Evolutionary conservation across 2,888 invertebrate genomes (phyloP).

Genomic region (Odiellus spinosus): DNA sequence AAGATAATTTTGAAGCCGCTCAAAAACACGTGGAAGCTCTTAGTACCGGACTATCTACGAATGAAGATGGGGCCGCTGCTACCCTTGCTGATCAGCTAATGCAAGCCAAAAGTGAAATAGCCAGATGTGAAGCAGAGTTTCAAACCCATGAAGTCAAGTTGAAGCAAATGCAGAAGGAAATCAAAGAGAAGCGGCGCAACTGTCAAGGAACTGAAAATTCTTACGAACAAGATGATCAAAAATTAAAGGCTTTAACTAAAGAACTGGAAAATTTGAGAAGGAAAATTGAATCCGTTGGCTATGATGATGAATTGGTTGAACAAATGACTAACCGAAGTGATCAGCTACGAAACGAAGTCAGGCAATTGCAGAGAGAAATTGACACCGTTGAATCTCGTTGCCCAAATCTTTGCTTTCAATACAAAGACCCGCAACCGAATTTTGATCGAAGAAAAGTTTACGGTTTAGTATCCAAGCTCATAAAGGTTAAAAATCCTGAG

Average conservation of each 20-base stretch:
- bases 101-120: conserved; percentile 52
- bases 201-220: conserved; percentile 34
- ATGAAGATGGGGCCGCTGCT: conserved; percentile 54
- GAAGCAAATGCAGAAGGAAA: conserved; percentile 42
- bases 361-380: no score
- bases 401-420: conserved; percentile 41
- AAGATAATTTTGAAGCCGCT: conserved; percentile 49
- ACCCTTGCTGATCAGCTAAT: conserved; percentile 81
- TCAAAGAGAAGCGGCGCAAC: conserved; percentile 49
- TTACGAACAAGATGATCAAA: conserved; percentile 14
- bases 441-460: conserved; percentile 48
- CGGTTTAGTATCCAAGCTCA: conserved; percentile 63
- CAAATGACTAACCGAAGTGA: no score
- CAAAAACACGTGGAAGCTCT: conserved; percentile 69
- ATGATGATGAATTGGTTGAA: no score
- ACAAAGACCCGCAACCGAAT: conserved; percentile 56
- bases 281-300: no score
- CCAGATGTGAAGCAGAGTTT: conserved; percentile 58
- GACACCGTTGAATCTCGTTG: conserved; percentile 7
- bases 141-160: conserved; percentile 61
- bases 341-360: no score
- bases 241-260: conserved; percentile 20
- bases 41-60: conserved; percentile 61
- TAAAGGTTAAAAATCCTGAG: conserved; percentile 50
- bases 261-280: conserved; percentile 29